Conservation (phyloP, 1,140 invertebrate genomes). For the Eciton burchellii region DNA sequence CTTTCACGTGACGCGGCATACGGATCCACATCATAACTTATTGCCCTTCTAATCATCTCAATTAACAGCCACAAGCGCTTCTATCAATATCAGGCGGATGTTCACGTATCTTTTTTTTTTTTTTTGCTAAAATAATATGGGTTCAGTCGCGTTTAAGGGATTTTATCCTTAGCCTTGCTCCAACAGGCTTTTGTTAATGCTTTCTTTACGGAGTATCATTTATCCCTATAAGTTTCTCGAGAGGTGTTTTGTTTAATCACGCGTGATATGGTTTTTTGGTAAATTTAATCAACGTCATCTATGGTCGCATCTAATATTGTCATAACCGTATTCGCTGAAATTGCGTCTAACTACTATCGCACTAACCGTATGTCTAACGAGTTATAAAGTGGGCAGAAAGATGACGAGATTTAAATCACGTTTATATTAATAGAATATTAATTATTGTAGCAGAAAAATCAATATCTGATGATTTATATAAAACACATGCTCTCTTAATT, state of each 20-base stretch:
- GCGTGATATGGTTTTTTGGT: constrained; percentile 67
- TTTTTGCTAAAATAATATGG: constrained; percentile 68
- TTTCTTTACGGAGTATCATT: constrained; percentile 67
- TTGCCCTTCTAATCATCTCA: constrained; percentile 72
- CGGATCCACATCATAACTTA: constrained; percentile 66
- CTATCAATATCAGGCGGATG: constrained; percentile 60
- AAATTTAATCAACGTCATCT: constrained; percentile 67
- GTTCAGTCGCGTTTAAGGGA: constrained; percentile 68
- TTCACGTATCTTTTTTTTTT: too few relatives aligned
- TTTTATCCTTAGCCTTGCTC: constrained; percentile 70
- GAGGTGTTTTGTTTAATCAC: constrained; percentile 67
- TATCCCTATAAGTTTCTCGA: constrained; percentile 61
- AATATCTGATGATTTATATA: too few relatives aligned
- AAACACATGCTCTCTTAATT: background rate
- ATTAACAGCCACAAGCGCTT: constrained; percentile 74
- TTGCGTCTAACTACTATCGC: constrained; percentile 74
- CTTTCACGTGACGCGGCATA: constrained; percentile 43
- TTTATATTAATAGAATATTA: background rate
- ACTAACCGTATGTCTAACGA: constrained; percentile 72
- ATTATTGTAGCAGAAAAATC: too few relatives aligned
- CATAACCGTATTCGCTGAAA: constrained; percentile 67
- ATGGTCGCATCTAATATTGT: constrained; percentile 69
- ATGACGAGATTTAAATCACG: constrained; percentile 24
- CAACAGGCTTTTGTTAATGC: constrained; percentile 74
- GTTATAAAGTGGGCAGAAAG: constrained; percentile 64